Conservation (phyloP, 2,113 vertebrate genomes). For the Varanus komodoensis region DNA sequence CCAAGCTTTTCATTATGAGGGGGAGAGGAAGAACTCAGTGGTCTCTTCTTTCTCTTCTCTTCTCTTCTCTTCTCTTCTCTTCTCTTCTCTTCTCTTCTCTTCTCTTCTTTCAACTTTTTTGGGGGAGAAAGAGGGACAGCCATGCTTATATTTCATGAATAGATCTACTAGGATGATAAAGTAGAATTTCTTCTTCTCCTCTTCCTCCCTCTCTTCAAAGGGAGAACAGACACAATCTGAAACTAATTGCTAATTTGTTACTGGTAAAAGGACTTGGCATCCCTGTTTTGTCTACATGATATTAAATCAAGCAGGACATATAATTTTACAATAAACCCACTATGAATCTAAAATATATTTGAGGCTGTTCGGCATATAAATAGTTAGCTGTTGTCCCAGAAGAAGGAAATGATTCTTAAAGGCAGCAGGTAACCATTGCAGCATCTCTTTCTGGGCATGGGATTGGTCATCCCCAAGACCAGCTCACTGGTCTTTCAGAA, state of each 20-base stretch:
- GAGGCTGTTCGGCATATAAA: constrained; percentile 38
- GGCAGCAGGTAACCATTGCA: constrained; percentile 8
- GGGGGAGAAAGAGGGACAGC: background rate
- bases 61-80: no score
- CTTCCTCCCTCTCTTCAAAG: background rate
- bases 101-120: no score
- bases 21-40: no score
- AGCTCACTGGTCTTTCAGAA: constrained; percentile 41
- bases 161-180: background rate
- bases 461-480: background rate
- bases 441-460: constrained; percentile 34
- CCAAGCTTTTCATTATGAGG: no score
- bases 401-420: constrained; percentile 48
- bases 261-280: background rate
- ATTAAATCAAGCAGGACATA: constrained; percentile 19
- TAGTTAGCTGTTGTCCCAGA: constrained; percentile 41
- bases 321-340: constrained; percentile 47
- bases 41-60: no score
- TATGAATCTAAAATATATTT: constrained; percentile 41
- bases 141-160: background rate
- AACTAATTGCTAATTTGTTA: constrained; percentile 21
- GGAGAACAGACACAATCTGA: constrained; percentile 3
- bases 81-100: no score
- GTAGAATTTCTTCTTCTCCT: background rate
- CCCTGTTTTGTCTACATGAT: constrained; percentile 19